These are phyloP conservation scores for Siniperca chuatsi DNA, from an alignment of 2,113 vertebrate species.

Conservation along the genomic window DNA sequence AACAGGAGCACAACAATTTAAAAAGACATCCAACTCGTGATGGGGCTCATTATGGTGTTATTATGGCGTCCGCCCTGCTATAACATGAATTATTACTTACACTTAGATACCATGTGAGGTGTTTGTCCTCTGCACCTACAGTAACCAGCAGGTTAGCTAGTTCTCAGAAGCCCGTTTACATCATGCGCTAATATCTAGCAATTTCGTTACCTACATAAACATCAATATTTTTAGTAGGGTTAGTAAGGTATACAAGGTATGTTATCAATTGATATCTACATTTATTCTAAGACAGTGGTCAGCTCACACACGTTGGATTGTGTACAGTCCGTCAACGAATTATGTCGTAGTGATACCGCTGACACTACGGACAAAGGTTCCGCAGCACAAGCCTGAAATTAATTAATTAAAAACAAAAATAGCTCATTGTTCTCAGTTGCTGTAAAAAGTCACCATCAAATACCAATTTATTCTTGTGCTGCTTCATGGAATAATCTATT, in stretches of 20 bases:
- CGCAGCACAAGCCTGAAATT: not conserved
- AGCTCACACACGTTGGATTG: constrained; percentile 42
- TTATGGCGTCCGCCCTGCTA: accelerated
- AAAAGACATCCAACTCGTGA: not conserved
- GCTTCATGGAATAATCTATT: not conserved
- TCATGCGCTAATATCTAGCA: not conserved
- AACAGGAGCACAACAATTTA: not conserved
- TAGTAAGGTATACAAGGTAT: accelerated
- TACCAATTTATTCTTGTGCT: not conserved
- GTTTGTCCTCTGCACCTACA: not conserved
- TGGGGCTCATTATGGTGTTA: not conserved
- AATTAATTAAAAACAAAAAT: not conserved
- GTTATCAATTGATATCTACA: not conserved
- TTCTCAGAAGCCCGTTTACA: not conserved
- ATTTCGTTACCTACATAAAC: not conserved
- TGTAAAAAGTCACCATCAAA: not conserved
- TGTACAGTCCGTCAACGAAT: constrained; percentile 63
- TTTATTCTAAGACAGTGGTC: no score
- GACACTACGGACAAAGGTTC: constrained; percentile 34
- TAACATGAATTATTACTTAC: constrained; percentile 3
- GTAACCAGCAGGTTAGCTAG: not conserved
- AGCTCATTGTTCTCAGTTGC: not conserved
- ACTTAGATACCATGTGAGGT: not conserved
- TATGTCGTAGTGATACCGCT: constrained; percentile 11
- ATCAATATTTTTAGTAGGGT: accelerated